A percentile compares a stretch with the other conserved stretches of the same genome.
These are phyloP conservation scores for Hycleus phaleratus DNA, from an alignment of 1,140 invertebrate species.

Conservation along the genomic window DNA sequence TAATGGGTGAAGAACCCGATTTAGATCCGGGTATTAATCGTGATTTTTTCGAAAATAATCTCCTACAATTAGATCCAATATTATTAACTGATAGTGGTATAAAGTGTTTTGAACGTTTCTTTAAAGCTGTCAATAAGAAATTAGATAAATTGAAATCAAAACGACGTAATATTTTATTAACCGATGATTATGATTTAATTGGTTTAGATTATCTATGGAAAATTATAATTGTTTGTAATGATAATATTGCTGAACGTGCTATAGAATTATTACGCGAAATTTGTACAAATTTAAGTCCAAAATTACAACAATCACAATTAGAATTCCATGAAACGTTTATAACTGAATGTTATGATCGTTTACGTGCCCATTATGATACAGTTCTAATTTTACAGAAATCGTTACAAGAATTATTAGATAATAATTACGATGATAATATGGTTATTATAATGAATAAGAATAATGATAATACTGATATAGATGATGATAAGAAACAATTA, in stretches of 20 bases:
- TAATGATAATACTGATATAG: constrained; percentile 27
- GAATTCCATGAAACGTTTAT: constrained; percentile 90
- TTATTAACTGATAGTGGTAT: constrained; percentile 93
- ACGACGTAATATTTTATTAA: constrained; percentile 69
- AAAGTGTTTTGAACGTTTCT: constrained; percentile 90
- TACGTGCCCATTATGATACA: constrained; percentile 75
- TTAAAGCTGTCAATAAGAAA: constrained; percentile 94
- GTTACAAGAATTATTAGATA: no score
- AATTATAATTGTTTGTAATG: constrained; percentile 77
- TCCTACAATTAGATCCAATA: constrained; percentile 84
- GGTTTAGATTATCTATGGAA: constrained; percentile 96
- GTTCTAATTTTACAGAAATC: constrained; percentile 49
- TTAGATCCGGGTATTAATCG: constrained; percentile 93
- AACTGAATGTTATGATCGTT: constrained; percentile 77
- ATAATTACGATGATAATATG: no score
- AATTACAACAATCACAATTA: constrained; percentile 63
- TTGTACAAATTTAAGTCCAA: constrained; percentile 85
- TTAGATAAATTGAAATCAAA: constrained; percentile 88
- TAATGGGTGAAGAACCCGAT: constrained; percentile 96
- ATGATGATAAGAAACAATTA: constrained; percentile 36
- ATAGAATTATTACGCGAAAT: constrained; percentile 90
- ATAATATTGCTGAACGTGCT: constrained; percentile 86
- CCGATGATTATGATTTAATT: constrained; percentile 84
- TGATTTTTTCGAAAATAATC: constrained; percentile 94
- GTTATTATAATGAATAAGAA: no score